phyloP scores from a whole-genome alignment of 2,113 vertebrate species.

The Tachysurus fulvidraco region DNA sequence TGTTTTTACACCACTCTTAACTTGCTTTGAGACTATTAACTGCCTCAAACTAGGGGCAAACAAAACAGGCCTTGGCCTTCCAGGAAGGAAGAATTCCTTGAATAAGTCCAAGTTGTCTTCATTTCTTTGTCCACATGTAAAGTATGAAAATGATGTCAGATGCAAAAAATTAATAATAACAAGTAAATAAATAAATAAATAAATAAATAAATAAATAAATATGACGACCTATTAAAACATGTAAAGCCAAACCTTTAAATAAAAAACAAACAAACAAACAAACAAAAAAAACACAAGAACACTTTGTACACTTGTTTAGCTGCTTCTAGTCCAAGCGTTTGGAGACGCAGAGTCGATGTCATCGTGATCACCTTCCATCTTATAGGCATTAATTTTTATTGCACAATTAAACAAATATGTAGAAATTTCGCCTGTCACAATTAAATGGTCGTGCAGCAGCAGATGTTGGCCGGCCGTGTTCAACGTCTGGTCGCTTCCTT shows the following conservation, averaged over 20 bases:
- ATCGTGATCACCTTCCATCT: constrained; percentile 76
- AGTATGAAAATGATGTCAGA: constrained; percentile 79
- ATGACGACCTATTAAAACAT: constrained; percentile 37
- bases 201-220: constrained; percentile 37
- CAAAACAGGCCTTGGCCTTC: constrained; percentile 68
- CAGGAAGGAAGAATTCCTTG: constrained; percentile 69
- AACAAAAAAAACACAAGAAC: constrained; percentile 48
- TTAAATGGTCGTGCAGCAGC: constrained; percentile 79
- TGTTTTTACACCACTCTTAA: constrained; percentile 65
- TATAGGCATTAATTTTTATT: constrained; percentile 81
- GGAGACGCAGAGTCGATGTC: constrained; percentile 49
- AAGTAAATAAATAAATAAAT: constrained; percentile 17
- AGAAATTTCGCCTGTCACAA: constrained; percentile 85
- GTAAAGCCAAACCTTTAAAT: constrained; percentile 40
- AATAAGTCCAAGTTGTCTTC: constrained; percentile 55
- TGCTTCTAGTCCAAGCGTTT: constrained; percentile 44
- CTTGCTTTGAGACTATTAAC: constrained; percentile 61
- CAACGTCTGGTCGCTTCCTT: constrained; percentile 55
- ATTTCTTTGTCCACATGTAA: constrained; percentile 69
- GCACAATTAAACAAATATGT: constrained; percentile 76
- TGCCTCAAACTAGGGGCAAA: constrained; percentile 47
- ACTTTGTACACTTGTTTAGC: constrained; percentile 65
- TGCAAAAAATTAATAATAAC: constrained; percentile 47
- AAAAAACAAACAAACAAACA: too few species aligned
- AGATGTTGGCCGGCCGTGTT: constrained; percentile 68